Evolutionary conservation across 2,888 invertebrate genomes (phyloP).

Genomic region (Monochamus alternatus): DNA sequence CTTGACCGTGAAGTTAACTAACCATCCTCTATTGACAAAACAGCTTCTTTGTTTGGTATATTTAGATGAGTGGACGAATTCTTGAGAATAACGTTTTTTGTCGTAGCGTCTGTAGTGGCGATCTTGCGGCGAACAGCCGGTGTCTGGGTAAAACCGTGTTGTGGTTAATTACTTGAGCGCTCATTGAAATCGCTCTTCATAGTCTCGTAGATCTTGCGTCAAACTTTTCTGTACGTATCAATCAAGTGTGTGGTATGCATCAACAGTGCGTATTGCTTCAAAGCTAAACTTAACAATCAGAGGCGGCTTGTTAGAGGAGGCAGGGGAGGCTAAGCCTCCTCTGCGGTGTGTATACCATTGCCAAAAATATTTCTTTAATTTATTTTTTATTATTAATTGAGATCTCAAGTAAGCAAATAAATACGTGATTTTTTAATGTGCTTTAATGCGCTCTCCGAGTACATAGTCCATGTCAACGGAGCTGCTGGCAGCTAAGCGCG

Average conservation of each 20-base stretch:
- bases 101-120: neutral
- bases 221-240: neutral
- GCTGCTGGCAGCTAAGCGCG: too few species aligned
- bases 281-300: too few species aligned
- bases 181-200: slow-evolving; percentile 8
- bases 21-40: slow-evolving; percentile 36
- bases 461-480: too few species aligned
- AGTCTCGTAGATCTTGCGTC: neutral
- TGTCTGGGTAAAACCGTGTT: slow-evolving; percentile 27
- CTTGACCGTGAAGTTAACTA: slow-evolving; percentile 56
- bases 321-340: too few species aligned
- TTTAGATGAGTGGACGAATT: slow-evolving; percentile 34
- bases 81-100: slow-evolving; percentile 14
- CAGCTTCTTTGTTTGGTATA: slow-evolving; percentile 27
- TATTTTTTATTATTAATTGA: too few species aligned
- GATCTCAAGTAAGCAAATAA: too few species aligned
- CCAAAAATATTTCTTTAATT: too few species aligned
- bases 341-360: too few species aligned
- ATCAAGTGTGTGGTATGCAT: neutral
- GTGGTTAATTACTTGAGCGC: slow-evolving; percentile 32
- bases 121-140: slow-evolving; percentile 24
- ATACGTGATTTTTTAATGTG: too few species aligned
- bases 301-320: too few species aligned
- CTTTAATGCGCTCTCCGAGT: too few species aligned
- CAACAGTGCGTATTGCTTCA: too few species aligned